Evolutionary conservation across 2,797 vertebrate species (phyloP), one percentile per base, ranked within the genome.

Genomic region (Eurystomus glaucurus): DNA sequence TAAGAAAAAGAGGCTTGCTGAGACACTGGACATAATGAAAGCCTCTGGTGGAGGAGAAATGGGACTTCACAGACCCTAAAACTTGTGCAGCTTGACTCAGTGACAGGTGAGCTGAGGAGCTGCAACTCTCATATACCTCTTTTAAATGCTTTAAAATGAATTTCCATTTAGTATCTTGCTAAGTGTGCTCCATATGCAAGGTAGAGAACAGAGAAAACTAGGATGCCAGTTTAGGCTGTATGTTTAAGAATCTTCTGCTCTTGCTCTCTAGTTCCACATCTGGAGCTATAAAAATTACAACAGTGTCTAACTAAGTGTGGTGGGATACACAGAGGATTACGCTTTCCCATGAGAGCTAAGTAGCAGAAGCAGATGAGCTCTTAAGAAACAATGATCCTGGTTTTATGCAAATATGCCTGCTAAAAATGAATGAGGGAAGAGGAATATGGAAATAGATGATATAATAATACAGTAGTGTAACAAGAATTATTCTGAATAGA

Each of bases 391-490:
- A 58, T 65, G 72, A 76, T 77, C 81, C 58, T 23, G 22, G 46
- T 90, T 93, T 94, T 84, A 84, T 90, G 88, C 64, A 95, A 95
- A 93, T 95, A 78, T 16, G 6, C 4, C 74, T 62, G 48, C 57
- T 93, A 84, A 96, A 94, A 95, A 81, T 13, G 10, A 92, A 52
- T 35, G 33, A 69, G 58, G 51, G 54, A 85, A 88, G 58, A 62
- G 46, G 57, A 93, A 95, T 88, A 84, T 52, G 39, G 46, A 80
- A 85, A 78, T 52, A 76, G 77, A 62, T 80, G 28, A 78, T 78
- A 93, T 87, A 94, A 96, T 91, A 88, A 92, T 83, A 88, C 50
- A 95, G 48, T 51, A 58, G 45, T 61, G 28, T 46, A 90, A 90
- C 28, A 43, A 74, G 71, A 91, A 64, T 84, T 88, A 70, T 81